Conservation (phyloP, 1,140 invertebrate species). For the Caenorhabditis brenneri region DNA sequence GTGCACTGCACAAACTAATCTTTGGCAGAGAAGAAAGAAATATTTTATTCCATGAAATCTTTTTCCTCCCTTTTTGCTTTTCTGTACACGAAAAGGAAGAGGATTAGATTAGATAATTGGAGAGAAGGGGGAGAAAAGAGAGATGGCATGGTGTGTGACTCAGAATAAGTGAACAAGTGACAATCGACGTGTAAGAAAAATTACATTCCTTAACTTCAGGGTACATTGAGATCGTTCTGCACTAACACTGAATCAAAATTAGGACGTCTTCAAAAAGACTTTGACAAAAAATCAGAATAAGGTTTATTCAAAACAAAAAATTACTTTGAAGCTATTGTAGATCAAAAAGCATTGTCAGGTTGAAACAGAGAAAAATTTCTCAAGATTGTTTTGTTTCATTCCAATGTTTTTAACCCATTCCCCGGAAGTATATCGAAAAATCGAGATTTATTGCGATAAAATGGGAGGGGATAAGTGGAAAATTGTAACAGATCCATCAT, state of each 20-base stretch:
- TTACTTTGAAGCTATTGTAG: too few species aligned
- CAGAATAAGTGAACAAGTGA: slow-evolving; percentile 28
- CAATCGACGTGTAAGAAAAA: background rate
- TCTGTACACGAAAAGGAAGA: slow-evolving; percentile 2
- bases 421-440: too few species aligned
- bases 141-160: background rate
- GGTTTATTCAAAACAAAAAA: too few species aligned
- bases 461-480: background rate
- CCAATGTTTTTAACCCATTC: too few species aligned
- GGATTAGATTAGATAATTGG: slow-evolving; percentile 29
- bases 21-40: background rate
- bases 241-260: too few species aligned
- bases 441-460: background rate
- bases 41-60: slow-evolving; percentile 40
- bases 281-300: too few species aligned
- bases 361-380: too few species aligned
- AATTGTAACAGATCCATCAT: slow-evolving; percentile 35
- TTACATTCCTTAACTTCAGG: too few species aligned
- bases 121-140: background rate
- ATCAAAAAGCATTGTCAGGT: too few species aligned
- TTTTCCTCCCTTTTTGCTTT: background rate
- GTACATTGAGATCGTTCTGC: too few species aligned
- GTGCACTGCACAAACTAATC: background rate
- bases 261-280: too few species aligned
- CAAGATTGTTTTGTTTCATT: too few species aligned